phyloP scores from a whole-genome alignment of 1,140 invertebrate genomes.

The Probaryconus sp. region DNA sequence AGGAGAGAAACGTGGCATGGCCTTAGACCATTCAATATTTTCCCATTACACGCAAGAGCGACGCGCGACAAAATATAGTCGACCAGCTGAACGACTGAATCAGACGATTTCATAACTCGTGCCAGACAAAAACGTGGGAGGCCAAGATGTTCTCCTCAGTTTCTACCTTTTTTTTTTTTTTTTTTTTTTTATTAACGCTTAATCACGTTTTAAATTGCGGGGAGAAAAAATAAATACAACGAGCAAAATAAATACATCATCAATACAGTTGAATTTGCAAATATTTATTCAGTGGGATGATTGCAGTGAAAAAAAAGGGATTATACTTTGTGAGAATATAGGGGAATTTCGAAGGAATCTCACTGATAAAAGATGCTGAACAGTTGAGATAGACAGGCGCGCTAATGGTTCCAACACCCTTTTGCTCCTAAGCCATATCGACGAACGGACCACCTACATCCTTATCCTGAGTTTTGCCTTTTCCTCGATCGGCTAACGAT shows the following conservation, averaged over 20 bases:
- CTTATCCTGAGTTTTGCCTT: slow-evolving; percentile 51
- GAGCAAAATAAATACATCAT: not conserved
- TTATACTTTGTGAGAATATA: slow-evolving; percentile 68
- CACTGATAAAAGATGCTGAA: slow-evolving; percentile 71
- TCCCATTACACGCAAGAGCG: slow-evolving; percentile 58
- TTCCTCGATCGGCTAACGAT: slow-evolving; percentile 56
- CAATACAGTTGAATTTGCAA: slow-evolving; percentile 24
- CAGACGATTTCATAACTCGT: slow-evolving; percentile 73
- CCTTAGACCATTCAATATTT: slow-evolving; percentile 64
- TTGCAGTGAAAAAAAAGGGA: slow-evolving; percentile 46
- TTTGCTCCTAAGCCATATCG: slow-evolving; percentile 64
- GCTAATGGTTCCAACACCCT: slow-evolving; percentile 77
- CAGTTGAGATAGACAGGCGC: slow-evolving; percentile 71
- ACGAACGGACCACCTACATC: slow-evolving; percentile 67
- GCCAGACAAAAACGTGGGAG: slow-evolving; percentile 69
- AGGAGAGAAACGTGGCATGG: too few species aligned
- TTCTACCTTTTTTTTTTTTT: slow-evolving; percentile 6
- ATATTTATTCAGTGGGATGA: slow-evolving; percentile 20
- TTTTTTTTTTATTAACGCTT: slow-evolving; percentile 28
- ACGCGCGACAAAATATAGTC: slow-evolving; percentile 65
- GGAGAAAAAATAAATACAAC: too few species aligned
- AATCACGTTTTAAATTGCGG: too few species aligned
- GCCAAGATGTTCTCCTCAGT: too few species aligned
- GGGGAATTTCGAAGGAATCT: slow-evolving; percentile 73
- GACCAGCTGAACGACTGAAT: slow-evolving; percentile 63